Percentiles rank a stretch among this genome's conserved stretches.
Conservation (phyloP, 2,888 invertebrate genomes). For the Thecocarcelia acutangulata region DNA sequence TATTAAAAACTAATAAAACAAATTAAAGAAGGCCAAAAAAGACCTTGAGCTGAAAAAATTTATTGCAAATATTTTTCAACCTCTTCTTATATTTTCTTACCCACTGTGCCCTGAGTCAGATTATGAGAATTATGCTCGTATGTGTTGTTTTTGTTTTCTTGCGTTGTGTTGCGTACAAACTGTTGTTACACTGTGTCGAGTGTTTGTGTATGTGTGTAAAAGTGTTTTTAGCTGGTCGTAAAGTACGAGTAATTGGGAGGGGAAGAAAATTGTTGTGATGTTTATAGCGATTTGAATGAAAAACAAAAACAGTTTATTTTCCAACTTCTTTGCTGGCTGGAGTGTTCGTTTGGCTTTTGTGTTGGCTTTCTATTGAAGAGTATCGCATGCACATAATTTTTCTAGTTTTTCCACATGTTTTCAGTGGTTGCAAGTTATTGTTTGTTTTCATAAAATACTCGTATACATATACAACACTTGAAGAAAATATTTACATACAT, state of each 20-base stretch:
- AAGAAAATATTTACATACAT: not conserved
- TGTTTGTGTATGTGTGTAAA: not conserved
- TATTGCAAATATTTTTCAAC: too few species aligned
- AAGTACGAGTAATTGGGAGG: not conserved
- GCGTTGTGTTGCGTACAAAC: too few species aligned
- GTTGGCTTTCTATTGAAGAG: conserved; percentile 57
- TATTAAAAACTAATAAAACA: too few species aligned
- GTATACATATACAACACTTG: not conserved
- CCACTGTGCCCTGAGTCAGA: not conserved
- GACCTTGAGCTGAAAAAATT: too few species aligned
- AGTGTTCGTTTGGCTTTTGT: not conserved
- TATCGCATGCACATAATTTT: conserved; percentile 22
- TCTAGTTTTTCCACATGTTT: conserved; percentile 47
- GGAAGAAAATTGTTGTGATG: not conserved
- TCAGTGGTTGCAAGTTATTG: conserved; percentile 14
- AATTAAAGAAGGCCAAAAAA: too few species aligned
- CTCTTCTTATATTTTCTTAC: not conserved
- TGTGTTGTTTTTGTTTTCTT: not conserved
- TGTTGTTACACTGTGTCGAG: too few species aligned
- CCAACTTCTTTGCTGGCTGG: not conserved
- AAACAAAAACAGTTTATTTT: not conserved
- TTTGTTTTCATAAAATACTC: conserved; percentile 36
- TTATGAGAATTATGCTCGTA: conserved; percentile 2
- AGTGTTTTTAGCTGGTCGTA: not conserved
- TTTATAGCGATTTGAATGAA: not conserved